Base-by-base conservation (phyloP, 1,140 invertebrate genomes). In the Planococcus citri region DNA sequence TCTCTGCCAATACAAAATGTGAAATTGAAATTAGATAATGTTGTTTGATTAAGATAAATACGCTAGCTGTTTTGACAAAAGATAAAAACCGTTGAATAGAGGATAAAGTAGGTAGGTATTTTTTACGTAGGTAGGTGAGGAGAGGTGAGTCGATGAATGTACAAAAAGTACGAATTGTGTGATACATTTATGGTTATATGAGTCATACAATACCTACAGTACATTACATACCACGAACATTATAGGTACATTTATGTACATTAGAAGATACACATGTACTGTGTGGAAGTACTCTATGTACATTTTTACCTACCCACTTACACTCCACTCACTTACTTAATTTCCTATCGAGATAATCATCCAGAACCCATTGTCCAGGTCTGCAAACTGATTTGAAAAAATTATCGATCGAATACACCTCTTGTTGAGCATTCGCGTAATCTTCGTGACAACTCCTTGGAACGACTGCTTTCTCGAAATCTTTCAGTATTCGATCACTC, bases 381-480 rank as follows among this genome's bases (percentile, higher is more conserved):
- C 85, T 77, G 77, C 87, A 89, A 67, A 82, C 83, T 6, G 75
- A 78, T 1, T 79, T 78, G 78, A 87, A 88, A 78, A 85, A 86
- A 4, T 75, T 70, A 57, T 74, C 78, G 1, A 87, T 73, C 38
- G 80, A 80, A 27, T 77, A 74, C 14, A 82, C 76, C 71, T 87
- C 84, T 73, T 84, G 78, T 74, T 86, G 58, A 17, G 71, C 70
- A 14, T 22, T 12, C 14, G 69, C 24, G 8, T 68, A 14, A 24
- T 29, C 51, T 8, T 61, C 4, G 14, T 37, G 58, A 25, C 73
- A 73, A 1, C n/a, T 27, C 24, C 58, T 64, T 2, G 71, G 29
- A 12, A 73, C 70, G 14, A 73, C 70, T 20, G 24, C 37, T 41
- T 37, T 67, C 57, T 73, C 73, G 69, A 73, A 73, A 17, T 73